Percentiles rank a stretch among this genome's conserved stretches.
Conservation (phyloP, 92 coral and sea anemone species). For the Siderastrea siderea region DNA sequence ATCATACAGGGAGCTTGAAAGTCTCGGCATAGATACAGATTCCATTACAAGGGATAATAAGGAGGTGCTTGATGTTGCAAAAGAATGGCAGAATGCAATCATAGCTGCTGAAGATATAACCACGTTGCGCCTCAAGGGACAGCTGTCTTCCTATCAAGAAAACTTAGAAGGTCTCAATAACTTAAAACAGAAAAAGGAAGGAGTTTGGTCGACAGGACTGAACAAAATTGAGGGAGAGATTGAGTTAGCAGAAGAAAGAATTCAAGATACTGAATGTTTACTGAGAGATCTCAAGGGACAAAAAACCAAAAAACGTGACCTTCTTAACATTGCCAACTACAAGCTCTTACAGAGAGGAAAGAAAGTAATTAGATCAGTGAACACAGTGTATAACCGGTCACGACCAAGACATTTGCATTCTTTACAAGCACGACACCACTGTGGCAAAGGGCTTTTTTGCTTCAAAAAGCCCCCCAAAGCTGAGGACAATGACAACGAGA, state of each 20-base stretch:
- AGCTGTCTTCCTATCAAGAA: no score
- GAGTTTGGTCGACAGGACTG: background rate
- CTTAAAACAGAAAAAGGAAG: no score
- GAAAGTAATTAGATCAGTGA: conserved; percentile 35
- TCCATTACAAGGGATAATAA: no score
- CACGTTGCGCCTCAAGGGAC: no score
- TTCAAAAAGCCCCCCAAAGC: conserved; percentile 59
- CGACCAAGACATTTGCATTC: background rate
- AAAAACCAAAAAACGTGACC: conserved; percentile 48
- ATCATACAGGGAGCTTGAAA: no score
- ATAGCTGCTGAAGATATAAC: no score
- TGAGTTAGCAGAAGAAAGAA: background rate
- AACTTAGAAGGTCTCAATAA: no score
- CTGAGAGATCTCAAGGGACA: background rate
- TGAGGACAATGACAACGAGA: conserved; percentile 60
- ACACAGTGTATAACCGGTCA: conserved; percentile 46
- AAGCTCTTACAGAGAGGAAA: conserved; percentile 23
- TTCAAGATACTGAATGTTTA: background rate
- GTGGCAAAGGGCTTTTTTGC: conserved; percentile 70
- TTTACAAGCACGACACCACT: conserved; percentile 57
- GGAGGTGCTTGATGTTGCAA: no score
- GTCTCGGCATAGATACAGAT: no score
- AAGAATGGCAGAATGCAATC: no score
- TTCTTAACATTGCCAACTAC: conserved; percentile 55
- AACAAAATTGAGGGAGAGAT: background rate